Evolutionary conservation across 2,888 invertebrate genomes (phyloP).

Genomic region (Arenicola marina): DNA sequence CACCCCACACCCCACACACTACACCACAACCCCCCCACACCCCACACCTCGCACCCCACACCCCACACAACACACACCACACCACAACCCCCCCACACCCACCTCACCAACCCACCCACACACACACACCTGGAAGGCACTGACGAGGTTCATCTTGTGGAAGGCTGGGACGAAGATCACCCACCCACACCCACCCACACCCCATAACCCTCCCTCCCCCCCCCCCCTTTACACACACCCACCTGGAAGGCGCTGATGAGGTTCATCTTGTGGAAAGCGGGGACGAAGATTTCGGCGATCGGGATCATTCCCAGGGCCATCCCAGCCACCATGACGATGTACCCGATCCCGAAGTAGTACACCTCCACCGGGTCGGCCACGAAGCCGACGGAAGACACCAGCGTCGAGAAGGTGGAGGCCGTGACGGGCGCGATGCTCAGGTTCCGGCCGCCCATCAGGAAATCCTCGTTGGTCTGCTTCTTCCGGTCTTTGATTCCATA

Average conservation of each 20-base stretch:
- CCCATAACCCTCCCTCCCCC: too few relatives aligned
- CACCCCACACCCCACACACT: too few relatives aligned
- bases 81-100: too few relatives aligned
- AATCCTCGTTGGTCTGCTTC: conserved; percentile 63
- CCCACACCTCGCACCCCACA: too few relatives aligned
- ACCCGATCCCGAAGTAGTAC: conserved; percentile 24
- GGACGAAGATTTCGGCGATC: conserved; percentile 28
- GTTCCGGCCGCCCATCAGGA: conserved; percentile 52
- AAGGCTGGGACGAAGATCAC: conserved; percentile 27
- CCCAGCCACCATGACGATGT: conserved; percentile 24
- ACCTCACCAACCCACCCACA: too few relatives aligned
- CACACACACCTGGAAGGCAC: conserved; percentile 27
- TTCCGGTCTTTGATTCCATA: conserved; percentile 64
- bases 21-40: too few relatives aligned
- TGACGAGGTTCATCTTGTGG: conserved; percentile 20
- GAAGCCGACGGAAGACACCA: conserved; percentile 26
- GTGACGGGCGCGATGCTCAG: conserved; percentile 42
- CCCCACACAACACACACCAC: too few relatives aligned
- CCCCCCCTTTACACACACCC: too few relatives aligned
- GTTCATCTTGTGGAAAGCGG: conserved; percentile 17
- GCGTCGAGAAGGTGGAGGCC: conserved; percentile 24
- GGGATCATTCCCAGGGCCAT: conserved; percentile 14
- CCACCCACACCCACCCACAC: too few relatives aligned
- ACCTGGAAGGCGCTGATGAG: conserved; percentile 30
- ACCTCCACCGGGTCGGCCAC: conserved; percentile 30